Evolutionary conservation across 2,113 vertebrate genomes (phyloP), one percentile per base, ranked within the genome.

Genomic region (Ceyx melanurus): DNA sequence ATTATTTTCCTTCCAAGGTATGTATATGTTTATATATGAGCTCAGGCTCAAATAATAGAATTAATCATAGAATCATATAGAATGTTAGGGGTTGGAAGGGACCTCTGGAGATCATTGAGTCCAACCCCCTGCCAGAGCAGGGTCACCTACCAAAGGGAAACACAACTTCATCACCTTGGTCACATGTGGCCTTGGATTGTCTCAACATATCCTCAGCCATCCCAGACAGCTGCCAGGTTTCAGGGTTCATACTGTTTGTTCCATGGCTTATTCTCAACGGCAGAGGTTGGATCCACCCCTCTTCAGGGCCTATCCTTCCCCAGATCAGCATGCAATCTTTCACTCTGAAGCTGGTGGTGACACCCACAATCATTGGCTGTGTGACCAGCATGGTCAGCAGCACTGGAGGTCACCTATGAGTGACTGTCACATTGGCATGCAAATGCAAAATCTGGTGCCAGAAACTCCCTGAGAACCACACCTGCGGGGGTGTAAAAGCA

Each of bases 111-210:
- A 37, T 37, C 37, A 37, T 11, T 37, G 37, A 37, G 37, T 37
- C 37, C 37, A 37, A 37, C 37, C 37, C 37, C 37, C 37, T 37
- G 37, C 37, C 37, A 37, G 37, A 37, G 37, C 37, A 37, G 37
- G 37, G 37, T 37, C 37, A 37, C 37, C 37, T 37, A 37, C 2
- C 25, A 67, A 20, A 28, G 33, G 15, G 40, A 74, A 82, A 13
- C 20, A 45, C 8, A 13, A 61, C 22, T 31, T 76, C 37, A 46
- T 11, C 22, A n/a, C 37, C n/a, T 37, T 2, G 1, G 43, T 60
- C 2, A 0, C 48, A 20, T 0, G 0, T 7, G 35, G 56, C 48
- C 42, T 46, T 12, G 33, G n/a, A 60, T 43, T 15, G 19, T 6
- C 15, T 60, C 65, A 53, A 29, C 10, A 50, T 11, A 33, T 15